These are phyloP conservation scores for Phytoseiulus persimilis DNA, from an alignment of 2,888 invertebrate species.

Conservation along the genomic window DNA sequence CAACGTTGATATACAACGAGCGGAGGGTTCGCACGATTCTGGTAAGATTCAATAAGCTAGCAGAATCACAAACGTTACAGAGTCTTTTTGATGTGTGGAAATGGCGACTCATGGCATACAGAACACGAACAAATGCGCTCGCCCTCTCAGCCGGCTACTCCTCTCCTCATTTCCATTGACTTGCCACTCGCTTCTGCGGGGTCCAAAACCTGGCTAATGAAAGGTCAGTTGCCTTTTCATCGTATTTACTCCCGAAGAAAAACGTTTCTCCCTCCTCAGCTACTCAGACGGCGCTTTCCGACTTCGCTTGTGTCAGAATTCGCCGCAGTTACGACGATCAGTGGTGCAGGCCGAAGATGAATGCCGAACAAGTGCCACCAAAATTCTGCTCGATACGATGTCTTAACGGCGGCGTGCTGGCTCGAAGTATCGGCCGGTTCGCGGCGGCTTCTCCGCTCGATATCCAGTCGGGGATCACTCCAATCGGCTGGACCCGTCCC, in stretches of 20 bases:
- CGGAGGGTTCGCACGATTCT: no score
- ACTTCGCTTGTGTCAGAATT: constrained; percentile 5
- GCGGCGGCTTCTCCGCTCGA: neutral
- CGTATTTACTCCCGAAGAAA: neutral
- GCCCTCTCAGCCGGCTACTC: no score
- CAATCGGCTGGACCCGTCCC: neutral
- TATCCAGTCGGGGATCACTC: neutral
- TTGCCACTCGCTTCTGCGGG: no score
- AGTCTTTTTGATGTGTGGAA: no score
- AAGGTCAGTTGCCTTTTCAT: neutral
- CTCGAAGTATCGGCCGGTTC: neutral
- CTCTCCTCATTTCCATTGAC: no score
- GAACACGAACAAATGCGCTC: no score
- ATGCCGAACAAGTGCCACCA: neutral
- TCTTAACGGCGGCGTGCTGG: neutral
- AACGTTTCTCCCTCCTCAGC: neutral
- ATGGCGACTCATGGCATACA: no score
- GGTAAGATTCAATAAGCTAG: no score
- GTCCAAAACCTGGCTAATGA: neutral
- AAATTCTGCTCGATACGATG: neutral
- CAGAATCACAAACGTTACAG: no score
- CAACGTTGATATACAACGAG: no score
- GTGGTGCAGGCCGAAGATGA: neutral
- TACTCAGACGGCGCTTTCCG: neutral
- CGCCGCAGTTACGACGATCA: neutral